Conservation (phyloP, 2,113 vertebrate species). For the Galbula dea region DNA sequence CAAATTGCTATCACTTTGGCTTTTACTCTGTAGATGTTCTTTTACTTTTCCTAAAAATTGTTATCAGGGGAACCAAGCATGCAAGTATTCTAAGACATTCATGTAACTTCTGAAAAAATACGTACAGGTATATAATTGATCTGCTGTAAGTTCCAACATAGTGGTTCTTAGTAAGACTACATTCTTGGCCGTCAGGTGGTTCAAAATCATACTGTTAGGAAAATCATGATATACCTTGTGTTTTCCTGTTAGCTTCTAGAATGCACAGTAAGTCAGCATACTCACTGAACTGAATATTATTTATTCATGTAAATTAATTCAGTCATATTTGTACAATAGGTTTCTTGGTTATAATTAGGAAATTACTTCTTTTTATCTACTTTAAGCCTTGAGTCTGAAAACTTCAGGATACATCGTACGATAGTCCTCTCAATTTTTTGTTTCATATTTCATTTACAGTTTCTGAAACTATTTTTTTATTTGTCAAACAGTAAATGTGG, state of each 20-base stretch:
- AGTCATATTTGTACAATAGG: background rate
- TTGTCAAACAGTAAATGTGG: background rate
- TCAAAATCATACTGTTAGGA: background rate
- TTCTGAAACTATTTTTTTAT: background rate
- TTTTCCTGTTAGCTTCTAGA: background rate
- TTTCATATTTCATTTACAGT: background rate
- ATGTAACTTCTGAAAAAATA: background rate
- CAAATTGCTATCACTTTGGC: background rate
- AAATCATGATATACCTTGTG: background rate
- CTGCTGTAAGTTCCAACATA: background rate
- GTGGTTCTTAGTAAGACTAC: background rate
- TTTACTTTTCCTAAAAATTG: background rate
- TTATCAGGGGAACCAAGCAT: slow-evolving; percentile 9
- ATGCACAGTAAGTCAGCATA: background rate
- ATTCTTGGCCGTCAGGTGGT: background rate
- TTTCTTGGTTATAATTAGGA: background rate
- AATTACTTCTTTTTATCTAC: background rate
- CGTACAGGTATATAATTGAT: background rate
- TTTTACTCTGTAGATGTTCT: background rate
- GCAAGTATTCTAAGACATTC: background rate
- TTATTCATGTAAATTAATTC: background rate
- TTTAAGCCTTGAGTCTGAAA: background rate
- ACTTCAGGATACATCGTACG: background rate
- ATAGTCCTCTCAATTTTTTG: background rate
- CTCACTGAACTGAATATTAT: background rate